Evolutionary conservation across 2,888 invertebrate species (phyloP).

Genomic region (Luperina testacea): DNA sequence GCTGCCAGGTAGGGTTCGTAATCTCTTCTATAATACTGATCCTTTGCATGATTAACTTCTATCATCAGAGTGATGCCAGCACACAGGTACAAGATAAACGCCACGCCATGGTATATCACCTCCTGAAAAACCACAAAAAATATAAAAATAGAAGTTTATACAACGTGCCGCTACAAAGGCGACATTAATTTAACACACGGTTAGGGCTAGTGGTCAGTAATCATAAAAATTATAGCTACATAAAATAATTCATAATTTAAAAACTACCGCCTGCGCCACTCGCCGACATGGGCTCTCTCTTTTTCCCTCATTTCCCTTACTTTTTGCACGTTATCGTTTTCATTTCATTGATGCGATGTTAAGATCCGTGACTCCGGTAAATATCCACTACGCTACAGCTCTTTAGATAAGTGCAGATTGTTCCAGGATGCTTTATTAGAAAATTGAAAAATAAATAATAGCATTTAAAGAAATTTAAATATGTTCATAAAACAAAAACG

Average conservation of each 20-base stretch:
- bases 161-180: neutral
- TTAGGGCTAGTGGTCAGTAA: neutral
- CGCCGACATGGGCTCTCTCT: no score
- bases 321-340: neutral
- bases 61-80: constrained; percentile 93
- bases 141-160: neutral
- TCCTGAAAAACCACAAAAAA: constrained; percentile 90
- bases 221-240: neutral
- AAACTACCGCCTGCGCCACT: neutral
- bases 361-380: neutral
- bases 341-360: neutral
- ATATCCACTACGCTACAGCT: neutral
- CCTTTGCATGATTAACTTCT: constrained; percentile 90
- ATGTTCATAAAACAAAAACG: no score
- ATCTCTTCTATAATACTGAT: constrained; percentile 85
- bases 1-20: constrained; percentile 93
- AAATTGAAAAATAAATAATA: no score
- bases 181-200: neutral
- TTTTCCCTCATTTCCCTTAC: neutral
- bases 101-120: constrained; percentile 94
- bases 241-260: neutral
- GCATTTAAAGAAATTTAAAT: no score
- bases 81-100: constrained; percentile 93
- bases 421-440: no score
- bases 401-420: neutral